These are phyloP conservation scores for Sphenodon punctatus DNA, from an alignment of 2,797 vertebrate genomes.

Conservation along the genomic window DNA sequence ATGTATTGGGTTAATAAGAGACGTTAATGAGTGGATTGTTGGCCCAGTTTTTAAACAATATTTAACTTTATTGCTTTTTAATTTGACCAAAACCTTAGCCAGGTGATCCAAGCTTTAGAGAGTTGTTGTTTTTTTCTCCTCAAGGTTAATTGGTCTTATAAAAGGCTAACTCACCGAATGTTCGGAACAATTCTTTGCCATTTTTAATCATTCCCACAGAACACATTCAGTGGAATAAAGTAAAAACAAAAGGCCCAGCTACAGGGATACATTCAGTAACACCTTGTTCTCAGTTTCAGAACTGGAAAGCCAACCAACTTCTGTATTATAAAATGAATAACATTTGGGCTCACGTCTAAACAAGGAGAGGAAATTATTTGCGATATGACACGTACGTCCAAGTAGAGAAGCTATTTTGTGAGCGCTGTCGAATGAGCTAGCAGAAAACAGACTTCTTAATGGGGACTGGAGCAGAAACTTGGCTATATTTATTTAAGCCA, in stretches of 20 bases:
- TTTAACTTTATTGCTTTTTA: constrained; percentile 54
- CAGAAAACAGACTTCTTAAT: not conserved
- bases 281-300: constrained; percentile 8
- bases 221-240: constrained; percentile 34
- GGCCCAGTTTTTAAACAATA: constrained; percentile 39
- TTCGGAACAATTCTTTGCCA: constrained; percentile 26
- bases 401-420: too few species aligned
- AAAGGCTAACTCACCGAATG: constrained; percentile 12
- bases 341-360: not conserved
- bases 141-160: constrained; percentile 25
- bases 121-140: constrained; percentile 31
- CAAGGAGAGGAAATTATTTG: not conserved
- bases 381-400: not conserved
- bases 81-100: constrained; percentile 41
- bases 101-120: constrained; percentile 40
- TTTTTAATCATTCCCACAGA: constrained; percentile 46
- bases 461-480: not conserved
- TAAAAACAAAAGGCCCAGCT: constrained; percentile 44
- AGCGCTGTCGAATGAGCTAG: too few species aligned
- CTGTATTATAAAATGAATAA: not conserved
- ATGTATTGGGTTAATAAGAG: constrained; percentile 33
- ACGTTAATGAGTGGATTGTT: constrained; percentile 36
- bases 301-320: not conserved
- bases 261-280: constrained; percentile 7
- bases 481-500: too few species aligned